Conservation (phyloP, 2,888 invertebrate genomes). For the Hydropsyche betteni region DNA sequence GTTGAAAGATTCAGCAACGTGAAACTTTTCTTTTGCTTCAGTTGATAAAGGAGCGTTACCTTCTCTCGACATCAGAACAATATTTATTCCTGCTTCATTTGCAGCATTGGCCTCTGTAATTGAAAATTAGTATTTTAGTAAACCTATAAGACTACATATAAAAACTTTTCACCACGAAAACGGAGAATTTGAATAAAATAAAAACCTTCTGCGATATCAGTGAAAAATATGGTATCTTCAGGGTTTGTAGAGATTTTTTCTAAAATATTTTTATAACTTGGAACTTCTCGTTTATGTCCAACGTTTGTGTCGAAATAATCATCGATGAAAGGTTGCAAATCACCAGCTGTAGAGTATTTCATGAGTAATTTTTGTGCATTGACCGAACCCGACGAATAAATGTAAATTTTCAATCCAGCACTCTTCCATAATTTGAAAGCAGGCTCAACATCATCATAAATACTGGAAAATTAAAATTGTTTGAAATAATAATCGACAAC, state of each 20-base stretch:
- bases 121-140: background rate
- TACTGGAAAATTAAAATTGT: conserved; percentile 66
- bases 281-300: conserved; percentile 80
- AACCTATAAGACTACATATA: too few species aligned
- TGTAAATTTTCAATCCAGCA: conserved; percentile 75
- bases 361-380: conserved; percentile 91
- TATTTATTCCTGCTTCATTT: conserved; percentile 73
- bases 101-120: conserved; percentile 86
- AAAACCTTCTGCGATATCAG: conserved; percentile 83
- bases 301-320: conserved; percentile 89
- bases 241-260: conserved; percentile 71
- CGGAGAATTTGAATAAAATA: too few species aligned
- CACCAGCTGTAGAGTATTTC: conserved; percentile 77
- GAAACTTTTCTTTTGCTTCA: conserved; percentile 66
- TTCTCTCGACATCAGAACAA: conserved; percentile 77
- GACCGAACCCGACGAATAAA: conserved; percentile 93
- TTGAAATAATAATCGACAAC: background rate
- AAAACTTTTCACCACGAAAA: too few species aligned
- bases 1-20: conserved; percentile 70
- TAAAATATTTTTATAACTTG: conserved; percentile 82
- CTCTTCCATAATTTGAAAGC: conserved; percentile 78
- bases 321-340: conserved; percentile 75
- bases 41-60: conserved; percentile 79
- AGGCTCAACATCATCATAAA: conserved; percentile 85
- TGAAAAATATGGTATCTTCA: conserved; percentile 82